Evolutionary conservation across 92 coral and sea anemone species (phyloP), one percentile per base, ranked within the genome.

Genomic region (Epizoanthus stellaris): DNA sequence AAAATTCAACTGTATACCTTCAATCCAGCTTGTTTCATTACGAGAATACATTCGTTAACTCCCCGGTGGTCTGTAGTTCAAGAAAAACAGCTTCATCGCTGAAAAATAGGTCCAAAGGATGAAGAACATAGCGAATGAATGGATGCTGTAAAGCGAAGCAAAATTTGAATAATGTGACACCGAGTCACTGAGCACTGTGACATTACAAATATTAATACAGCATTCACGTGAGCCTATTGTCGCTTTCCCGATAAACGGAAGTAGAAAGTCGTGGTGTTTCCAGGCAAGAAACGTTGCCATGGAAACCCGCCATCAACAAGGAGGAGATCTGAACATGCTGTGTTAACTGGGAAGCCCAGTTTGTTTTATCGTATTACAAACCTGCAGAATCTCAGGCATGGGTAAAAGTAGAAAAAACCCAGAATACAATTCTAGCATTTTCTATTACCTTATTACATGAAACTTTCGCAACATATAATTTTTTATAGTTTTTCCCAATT

Each of bases 51-150:
- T 15, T 36, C 21, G 82, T 34, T 36, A 14, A 38, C 5, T 60
- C 68, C 43, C 62, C 39, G 82, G 21, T 4, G 52, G 82, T 76
- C 69, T 38, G 6, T 76, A 21, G 3, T 39, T 59, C 16, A 60
- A 38, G 43, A 60, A 60, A 19, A 39, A 58, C 21, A 57, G 9
- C 40, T 57, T 59, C 42, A 38, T 23, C n/a, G 38, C 49, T 19
- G 52, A 76, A 60, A 54, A 60, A 39, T 17, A 10, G 25, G 12
- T 15, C 19, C 3, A 43, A 53, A 30, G 57, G 47, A 6, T 25
- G 58, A 38, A 8, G 25, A 76, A 76, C 58, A 76, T 76, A 54
- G 81, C 81, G 60, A 47, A 25, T 43, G 6, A 72, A 72, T 57
- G 77, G 68, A 58, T 30, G 81, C 38, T 5, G 56, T 47, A 30